These are phyloP conservation scores for Lapara coniferarum DNA, from an alignment of 2,888 invertebrate species.

Conservation along the genomic window DNA sequence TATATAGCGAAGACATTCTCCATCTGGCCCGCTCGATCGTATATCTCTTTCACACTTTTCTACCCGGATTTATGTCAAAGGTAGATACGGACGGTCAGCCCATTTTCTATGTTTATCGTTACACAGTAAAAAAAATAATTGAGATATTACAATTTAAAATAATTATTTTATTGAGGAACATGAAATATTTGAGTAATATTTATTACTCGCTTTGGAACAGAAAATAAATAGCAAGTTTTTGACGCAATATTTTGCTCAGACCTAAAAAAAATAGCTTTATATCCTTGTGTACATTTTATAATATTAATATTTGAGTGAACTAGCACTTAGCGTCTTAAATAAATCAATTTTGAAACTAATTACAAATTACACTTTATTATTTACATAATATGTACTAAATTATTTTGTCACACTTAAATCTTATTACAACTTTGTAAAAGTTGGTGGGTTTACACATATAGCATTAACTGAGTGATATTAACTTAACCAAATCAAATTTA, in stretches of 20 bases:
- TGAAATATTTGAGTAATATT: slow-evolving; percentile 11
- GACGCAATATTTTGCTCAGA: too few species aligned
- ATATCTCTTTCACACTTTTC: too few species aligned
- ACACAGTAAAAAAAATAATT: slow-evolving; percentile 29
- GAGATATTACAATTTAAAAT: slow-evolving; percentile 25
- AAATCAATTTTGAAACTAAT: slow-evolving; percentile 2
- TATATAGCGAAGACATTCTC: too few species aligned
- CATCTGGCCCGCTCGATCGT: too few species aligned
- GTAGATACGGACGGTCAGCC: too few species aligned
- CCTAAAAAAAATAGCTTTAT: too few species aligned
- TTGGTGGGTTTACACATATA: slow-evolving; percentile 24
- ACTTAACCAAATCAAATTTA: slow-evolving; percentile 23
- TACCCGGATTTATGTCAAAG: too few species aligned
- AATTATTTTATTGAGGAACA: slow-evolving; percentile 36
- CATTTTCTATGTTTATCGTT: background rate
- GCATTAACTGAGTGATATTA: slow-evolving; percentile 22
- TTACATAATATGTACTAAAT: slow-evolving; percentile 27
- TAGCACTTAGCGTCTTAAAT: slow-evolving; percentile 8
- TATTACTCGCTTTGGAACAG: slow-evolving; percentile 22
- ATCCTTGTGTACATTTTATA: background rate
- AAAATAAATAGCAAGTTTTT: background rate
- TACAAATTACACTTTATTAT: slow-evolving; percentile 25
- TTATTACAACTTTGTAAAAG: slow-evolving; percentile 23
- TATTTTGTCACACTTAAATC: slow-evolving; percentile 20
- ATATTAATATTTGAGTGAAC: background rate